Evolutionary conservation across 2,888 invertebrate genomes (phyloP).

Genomic region (Bursaphelenchus okinawaensis): DNA sequence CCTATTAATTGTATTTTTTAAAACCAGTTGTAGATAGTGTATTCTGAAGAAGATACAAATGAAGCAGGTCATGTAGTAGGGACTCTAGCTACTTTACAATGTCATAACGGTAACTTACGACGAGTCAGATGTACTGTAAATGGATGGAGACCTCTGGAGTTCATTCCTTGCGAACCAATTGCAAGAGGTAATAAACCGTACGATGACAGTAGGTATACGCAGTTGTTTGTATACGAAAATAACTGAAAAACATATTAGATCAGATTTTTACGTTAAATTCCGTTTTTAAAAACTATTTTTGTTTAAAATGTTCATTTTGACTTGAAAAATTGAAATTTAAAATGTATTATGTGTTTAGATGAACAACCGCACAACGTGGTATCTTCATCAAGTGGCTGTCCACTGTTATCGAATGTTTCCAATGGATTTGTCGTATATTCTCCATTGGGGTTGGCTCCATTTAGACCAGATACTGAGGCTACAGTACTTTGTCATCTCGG

Average conservation of each 20-base stretch:
- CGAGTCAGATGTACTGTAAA: background rate
- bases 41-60: background rate
- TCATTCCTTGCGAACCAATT: constrained; percentile 8
- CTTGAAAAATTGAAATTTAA: background rate
- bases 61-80: background rate
- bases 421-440: constrained; percentile 25
- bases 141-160: constrained; percentile 11
- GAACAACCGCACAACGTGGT: background rate
- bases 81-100: constrained; percentile 2
- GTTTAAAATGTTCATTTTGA: no score
- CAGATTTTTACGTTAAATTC: no score
- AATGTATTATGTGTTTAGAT: background rate
- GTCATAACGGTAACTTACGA: constrained; percentile 12
- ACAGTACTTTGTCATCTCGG: constrained; percentile 37
- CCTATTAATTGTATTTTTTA: no score
- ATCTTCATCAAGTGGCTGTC: constrained; percentile 8
- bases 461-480: constrained; percentile 34
- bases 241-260: no score
- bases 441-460: constrained; percentile 22
- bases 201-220: no score
- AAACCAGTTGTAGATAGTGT: no score
- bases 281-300: no score
- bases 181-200: constrained; percentile 6
- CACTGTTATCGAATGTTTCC: constrained; percentile 11
- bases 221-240: no score